Conservation (phyloP, 2,797 vertebrate genomes). For the Halcyon badia region DNA sequence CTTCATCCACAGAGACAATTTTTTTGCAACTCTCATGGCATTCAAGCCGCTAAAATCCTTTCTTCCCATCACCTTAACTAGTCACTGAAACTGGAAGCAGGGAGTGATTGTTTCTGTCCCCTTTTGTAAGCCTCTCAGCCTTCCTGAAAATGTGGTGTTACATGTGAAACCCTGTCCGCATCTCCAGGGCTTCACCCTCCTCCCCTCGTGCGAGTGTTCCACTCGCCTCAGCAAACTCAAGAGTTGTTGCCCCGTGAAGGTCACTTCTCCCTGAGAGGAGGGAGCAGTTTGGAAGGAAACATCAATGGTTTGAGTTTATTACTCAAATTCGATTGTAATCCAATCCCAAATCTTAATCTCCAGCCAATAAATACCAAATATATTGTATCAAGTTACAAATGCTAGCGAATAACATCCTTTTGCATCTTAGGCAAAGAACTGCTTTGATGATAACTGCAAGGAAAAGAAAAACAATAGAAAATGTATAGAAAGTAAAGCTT, state of each 20-base stretch:
- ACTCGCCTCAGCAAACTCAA: neutral
- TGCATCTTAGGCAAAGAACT: neutral
- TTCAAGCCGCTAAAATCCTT: neutral
- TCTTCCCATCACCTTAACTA: neutral
- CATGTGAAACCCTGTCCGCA: neutral
- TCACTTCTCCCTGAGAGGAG: neutral
- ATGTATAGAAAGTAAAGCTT: neutral
- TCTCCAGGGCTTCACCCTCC: neutral
- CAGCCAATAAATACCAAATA: neutral
- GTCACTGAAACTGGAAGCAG: neutral
- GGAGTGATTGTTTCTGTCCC: neutral
- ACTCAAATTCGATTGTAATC: neutral
- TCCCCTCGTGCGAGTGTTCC: neutral
- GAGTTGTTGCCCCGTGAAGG: neutral
- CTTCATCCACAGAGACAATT: neutral
- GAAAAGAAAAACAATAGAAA: neutral
- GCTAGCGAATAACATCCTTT: neutral
- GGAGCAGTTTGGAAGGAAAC: neutral
- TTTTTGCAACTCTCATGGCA: neutral
- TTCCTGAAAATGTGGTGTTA: neutral
- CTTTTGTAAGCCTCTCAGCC: neutral
- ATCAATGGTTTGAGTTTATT: neutral
- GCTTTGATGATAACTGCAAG: neutral
- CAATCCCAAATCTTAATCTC: neutral
- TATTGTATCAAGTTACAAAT: neutral